A percentile compares a stretch with the other conserved stretches of the same genome.
These are phyloP conservation scores for Bradypodion pumilum DNA, from an alignment of 2,797 vertebrate species.

Conservation along the genomic window DNA sequence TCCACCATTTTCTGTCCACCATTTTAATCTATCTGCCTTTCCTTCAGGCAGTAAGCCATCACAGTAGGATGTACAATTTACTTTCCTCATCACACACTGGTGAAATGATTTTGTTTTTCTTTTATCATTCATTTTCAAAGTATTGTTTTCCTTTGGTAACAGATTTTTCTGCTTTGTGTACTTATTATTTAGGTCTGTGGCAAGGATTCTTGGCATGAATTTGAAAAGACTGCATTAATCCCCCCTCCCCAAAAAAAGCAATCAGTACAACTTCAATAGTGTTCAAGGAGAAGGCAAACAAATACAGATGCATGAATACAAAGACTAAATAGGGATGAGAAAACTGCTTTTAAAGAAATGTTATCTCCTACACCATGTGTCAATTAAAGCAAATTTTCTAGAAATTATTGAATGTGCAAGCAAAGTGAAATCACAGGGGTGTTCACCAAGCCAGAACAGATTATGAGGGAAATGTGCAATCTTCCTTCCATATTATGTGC, in stretches of 20 bases:
- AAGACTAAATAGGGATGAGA: constrained; percentile 23
- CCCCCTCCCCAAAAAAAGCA: constrained; percentile 32
- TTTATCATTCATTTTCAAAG: constrained; percentile 71
- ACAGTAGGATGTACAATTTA: constrained; percentile 54
- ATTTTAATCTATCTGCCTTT: constrained; percentile 51
- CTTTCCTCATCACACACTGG: constrained; percentile 64
- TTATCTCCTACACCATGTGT: background rate
- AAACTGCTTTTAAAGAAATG: constrained; percentile 36
- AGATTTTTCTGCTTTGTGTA: constrained; percentile 62
- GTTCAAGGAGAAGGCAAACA: background rate
- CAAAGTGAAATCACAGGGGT: background rate
- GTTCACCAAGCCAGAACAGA: background rate
- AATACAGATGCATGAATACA: constrained; percentile 8
- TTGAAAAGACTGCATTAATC: constrained; percentile 50
- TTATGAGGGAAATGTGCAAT: no score
- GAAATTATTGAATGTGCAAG: background rate
- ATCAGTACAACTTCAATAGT: constrained; percentile 34
- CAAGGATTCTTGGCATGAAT: constrained; percentile 48
- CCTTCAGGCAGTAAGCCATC: constrained; percentile 59
- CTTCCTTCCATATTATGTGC: background rate
- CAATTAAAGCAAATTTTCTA: constrained; percentile 2
- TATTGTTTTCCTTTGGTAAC: constrained; percentile 65
- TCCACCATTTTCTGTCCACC: constrained; percentile 34
- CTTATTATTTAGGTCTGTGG: constrained; percentile 59
- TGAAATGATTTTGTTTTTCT: constrained; percentile 65